Percentiles rank a stretch among this genome's conserved stretches.
These are phyloP conservation scores for Patagioenas fasciata DNA, from an alignment of 2,113 vertebrate genomes.

Conservation along the genomic window DNA sequence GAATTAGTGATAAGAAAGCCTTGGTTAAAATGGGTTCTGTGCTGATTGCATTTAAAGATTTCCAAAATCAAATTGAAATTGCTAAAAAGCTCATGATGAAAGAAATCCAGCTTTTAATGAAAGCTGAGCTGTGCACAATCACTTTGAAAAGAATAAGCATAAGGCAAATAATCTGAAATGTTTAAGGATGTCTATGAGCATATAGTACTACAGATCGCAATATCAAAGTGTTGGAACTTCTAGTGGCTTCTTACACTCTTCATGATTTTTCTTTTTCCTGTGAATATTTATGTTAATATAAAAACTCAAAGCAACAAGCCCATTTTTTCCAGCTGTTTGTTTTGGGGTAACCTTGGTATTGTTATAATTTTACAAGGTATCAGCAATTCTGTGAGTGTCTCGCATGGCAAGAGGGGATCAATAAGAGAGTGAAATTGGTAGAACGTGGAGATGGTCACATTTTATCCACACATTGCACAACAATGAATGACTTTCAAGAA, in stretches of 20 bases:
- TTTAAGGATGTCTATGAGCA: not conserved
- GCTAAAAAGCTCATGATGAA: not conserved
- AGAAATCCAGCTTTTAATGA: not conserved
- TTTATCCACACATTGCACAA: not conserved
- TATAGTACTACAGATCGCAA: not conserved
- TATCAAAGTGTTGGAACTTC: not conserved
- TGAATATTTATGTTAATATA: not conserved
- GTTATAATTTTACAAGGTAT: not conserved
- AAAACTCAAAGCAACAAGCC: not conserved
- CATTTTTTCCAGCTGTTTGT: not conserved
- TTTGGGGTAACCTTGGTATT: not conserved
- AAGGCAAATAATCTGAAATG: not conserved
- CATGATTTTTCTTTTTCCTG: accelerated
- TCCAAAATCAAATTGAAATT: not conserved
- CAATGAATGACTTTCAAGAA: not conserved
- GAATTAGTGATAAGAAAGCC: not conserved
- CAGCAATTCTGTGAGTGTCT: not conserved
- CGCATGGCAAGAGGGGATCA: not conserved
- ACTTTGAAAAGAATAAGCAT: not conserved
- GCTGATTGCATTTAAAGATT: not conserved
- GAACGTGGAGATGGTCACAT: not conserved
- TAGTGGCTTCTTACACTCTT: not conserved
- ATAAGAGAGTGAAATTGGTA: not conserved
- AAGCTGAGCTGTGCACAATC: not conserved
- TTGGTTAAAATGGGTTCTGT: not conserved